Evolutionary conservation across 35 echinoderm and acorn worm species (phyloP), one percentile per base, ranked within the genome.

Genomic region (Amphiura filiformis): DNA sequence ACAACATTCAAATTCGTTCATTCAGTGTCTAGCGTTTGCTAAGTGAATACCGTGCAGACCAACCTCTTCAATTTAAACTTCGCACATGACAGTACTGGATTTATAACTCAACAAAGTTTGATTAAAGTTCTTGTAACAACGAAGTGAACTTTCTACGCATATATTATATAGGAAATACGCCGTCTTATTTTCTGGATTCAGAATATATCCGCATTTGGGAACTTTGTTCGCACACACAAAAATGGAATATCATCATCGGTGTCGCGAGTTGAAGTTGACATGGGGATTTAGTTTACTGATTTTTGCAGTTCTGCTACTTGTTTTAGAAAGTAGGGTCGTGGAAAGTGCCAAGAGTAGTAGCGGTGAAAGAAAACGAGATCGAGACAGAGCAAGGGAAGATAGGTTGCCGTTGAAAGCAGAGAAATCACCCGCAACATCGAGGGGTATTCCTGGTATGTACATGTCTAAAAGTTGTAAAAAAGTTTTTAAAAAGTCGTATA

Each of bases 351-450:
- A 70, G 26, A 23, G 26, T 23, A 70, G 61, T 70, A 70, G 61
- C 26, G 61, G 26, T 15, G 26, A 23, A 70, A 70, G 61, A 70
- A 2, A 5, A 15, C 15, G 61, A 70, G 1, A 5, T 26, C 15
- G 61, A n/a, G 61, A 30, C 26, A 2, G 17, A 2, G 26, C 3
- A 70, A 70, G 61, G 26, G 61, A 70, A 23, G 61, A 70, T 70
- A 70, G 28, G 28, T n/a, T 70, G 26, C 61, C 61, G 17, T 30
- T 70, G 61, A 70, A 70, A 70, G 61, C 61, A 2, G 61, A 70
- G 61, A 70, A 70, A 70, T 70, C 61, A n/a, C 61, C 61, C 61
- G 61, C 61, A 30, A 70, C 61, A 70, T 70, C 61, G 26, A 70
- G 61, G 26, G 61, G 61, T 13, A 70, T 70, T 13, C 61, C 61